Base-by-base conservation (phyloP, 2,797 vertebrate genomes). In the Zalophus californianus region DNA sequence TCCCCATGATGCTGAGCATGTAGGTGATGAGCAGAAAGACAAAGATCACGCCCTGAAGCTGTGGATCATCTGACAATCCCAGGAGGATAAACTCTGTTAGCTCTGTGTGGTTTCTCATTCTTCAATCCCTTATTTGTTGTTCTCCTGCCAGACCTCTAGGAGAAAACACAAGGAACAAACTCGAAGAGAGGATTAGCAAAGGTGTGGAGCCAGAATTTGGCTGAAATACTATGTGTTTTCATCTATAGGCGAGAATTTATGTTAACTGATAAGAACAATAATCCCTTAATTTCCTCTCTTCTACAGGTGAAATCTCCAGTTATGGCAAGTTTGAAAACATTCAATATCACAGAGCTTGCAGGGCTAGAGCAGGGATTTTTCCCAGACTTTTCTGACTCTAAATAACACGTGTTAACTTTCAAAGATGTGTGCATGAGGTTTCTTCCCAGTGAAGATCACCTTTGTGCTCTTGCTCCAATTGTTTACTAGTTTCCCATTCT, bases 1-100 rank as follows among this genome's bases (percentile, higher is more conserved):
- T 98, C 25, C 97, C 96, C 21, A 75, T 77, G 64, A 96, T 60
- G 62, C 94, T 98, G 72, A 75, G 72, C 52, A 84, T 27, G n/a
- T 95, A 93, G 66, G 95, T 96, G 62, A 93, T 35, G 13, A 97
- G n/a, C 25, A 97, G 88, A 27, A 97, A 83, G 27, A 95, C 3
- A 21, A 97, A 97, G 60, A 86, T 78, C 35, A 85, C 60, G 27
- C 32, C 7, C 70, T 91, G 88, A 35, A 94, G 41, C 32, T 77
- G 58, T 20, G 85, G 89, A 70, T 94, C 90, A 58, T 95, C 90
- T 38, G 92, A 85, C 35, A 96, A 35, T 58, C 92, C 94, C 72
- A 97, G 56, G 52, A 96, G 92, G 32, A 97, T 68, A 41, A 97
- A 97, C 23, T 93, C 91, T 62, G 48, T 48, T 44, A 88, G 18